Evolutionary conservation across 2,113 vertebrate species (phyloP).

Genomic region (Erpornis zantholeuca): DNA sequence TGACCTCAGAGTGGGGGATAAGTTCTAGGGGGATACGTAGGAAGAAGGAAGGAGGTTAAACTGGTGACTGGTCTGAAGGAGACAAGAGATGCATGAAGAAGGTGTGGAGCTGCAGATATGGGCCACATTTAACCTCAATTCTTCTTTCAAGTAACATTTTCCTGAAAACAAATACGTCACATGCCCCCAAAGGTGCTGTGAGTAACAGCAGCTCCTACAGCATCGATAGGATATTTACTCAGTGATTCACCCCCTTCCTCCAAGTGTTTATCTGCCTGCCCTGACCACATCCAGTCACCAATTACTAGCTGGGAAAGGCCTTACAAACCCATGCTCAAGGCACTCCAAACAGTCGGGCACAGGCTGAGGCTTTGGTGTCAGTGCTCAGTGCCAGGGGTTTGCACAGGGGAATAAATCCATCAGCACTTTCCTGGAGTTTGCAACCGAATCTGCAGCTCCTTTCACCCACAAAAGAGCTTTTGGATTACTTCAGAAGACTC

Average conservation of each 20-base stretch:
- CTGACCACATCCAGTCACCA: slow-evolving; percentile 67
- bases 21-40: background rate
- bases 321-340: slow-evolving; percentile 56
- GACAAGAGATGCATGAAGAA: background rate
- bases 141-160: background rate
- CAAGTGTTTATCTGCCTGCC: slow-evolving; percentile 43
- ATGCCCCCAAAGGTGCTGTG: background rate
- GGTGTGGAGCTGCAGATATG: background rate
- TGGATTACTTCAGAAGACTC: background rate
- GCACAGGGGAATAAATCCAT: background rate
- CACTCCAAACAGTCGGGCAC: slow-evolving; percentile 9
- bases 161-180: background rate
- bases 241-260: slow-evolving; percentile 65
- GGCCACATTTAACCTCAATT: background rate
- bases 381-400: slow-evolving; percentile 3
- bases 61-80: background rate
- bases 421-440: background rate
- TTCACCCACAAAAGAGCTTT: background rate
- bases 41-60: background rate
- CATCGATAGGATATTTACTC: slow-evolving; percentile 1
- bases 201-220: slow-evolving; percentile 1
- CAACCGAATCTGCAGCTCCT: background rate
- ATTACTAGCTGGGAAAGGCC: slow-evolving; percentile 61
- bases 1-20: background rate
- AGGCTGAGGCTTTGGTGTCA: slow-evolving; percentile 47